Evolutionary conservation across 2,113 vertebrate genomes (phyloP), one percentile per base, ranked within the genome.

Genomic region (Cavia aperea): DNA sequence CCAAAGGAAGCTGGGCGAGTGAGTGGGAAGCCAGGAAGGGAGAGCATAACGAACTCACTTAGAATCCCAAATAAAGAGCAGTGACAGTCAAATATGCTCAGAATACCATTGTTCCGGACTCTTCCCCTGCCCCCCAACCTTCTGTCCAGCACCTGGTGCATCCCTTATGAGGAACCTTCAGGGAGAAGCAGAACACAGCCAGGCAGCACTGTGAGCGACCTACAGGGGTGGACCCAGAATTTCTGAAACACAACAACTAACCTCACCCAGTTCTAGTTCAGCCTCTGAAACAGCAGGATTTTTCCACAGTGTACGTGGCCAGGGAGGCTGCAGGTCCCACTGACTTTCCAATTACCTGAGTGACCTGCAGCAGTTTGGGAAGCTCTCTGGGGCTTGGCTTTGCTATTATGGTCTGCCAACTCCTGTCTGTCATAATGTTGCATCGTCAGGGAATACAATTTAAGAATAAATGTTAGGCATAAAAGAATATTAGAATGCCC

Each of bases 241-340:
- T 56, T 43, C 14, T 46, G 7, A 82, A 78, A 60, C 26, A 26
- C 19, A 5, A 51, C 43, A n/a, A n/a, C 46, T 10, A 16, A 19
- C 0, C 6, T 36, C 68, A 68, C 60, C 15, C 13, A 10, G 5
- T 13, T 63, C 16, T 16, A 43, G 5, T 51, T 9, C 63, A 23
- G 7, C 19, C 73, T 75, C 43, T 33, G 49, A 72, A 54, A 73
- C 6, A 2, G 29, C 11, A 31, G 10, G 39, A 23, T n/a, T 4
- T 7, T 1, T 3, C 10, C 4, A 33, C 0, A 0, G 18, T 60
- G 15, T 24, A 60, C 3, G 2, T n/a, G 23, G 3, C 36, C 51
- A 9, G 24, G 70, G 43, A 60, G 19, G n/a, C 13, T 13, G 4
- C 23, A 5, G 7, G 4, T 46, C 4, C 29, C n/a, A 2, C 36